Conservation (phyloP, 2,797 vertebrate genomes). For the Eulemur albifrons region DNA sequence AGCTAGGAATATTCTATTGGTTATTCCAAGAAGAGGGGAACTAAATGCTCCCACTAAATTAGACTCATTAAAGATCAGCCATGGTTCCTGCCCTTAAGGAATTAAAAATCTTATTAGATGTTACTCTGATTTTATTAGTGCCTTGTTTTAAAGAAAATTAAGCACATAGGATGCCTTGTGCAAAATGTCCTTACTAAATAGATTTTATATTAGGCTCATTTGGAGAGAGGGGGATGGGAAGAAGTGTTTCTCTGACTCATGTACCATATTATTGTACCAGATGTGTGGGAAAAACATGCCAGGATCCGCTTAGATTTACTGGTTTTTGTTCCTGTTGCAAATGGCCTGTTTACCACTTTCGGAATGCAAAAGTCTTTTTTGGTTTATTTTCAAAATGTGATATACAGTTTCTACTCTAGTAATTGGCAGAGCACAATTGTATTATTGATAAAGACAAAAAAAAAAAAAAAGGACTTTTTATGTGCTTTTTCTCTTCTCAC, state of each 20-base stretch:
- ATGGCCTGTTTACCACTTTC: neutral
- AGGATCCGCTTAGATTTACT: neutral
- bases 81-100: constrained; percentile 55
- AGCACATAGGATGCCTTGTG: neutral
- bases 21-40: constrained; percentile 18
- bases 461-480: neutral
- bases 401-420: neutral
- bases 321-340: neutral
- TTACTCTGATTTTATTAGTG: constrained; percentile 63
- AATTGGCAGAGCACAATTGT: neutral
- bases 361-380: neutral
- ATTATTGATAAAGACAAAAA: constrained; percentile 23
- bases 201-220: constrained; percentile 31
- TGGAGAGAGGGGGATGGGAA: neutral
- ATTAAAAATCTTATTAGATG: constrained; percentile 63
- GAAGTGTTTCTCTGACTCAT: neutral
- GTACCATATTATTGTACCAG: neutral
- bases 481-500: neutral
- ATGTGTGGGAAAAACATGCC: neutral
- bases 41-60: neutral
- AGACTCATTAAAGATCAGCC: constrained; percentile 39
- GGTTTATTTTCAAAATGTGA: constrained; percentile 33
- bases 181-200: constrained; percentile 4
- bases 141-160: constrained; percentile 59
- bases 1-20: neutral